Evolutionary conservation across 2,797 vertebrate species (phyloP).

Genomic region (Fistularia tabacaria): DNA sequence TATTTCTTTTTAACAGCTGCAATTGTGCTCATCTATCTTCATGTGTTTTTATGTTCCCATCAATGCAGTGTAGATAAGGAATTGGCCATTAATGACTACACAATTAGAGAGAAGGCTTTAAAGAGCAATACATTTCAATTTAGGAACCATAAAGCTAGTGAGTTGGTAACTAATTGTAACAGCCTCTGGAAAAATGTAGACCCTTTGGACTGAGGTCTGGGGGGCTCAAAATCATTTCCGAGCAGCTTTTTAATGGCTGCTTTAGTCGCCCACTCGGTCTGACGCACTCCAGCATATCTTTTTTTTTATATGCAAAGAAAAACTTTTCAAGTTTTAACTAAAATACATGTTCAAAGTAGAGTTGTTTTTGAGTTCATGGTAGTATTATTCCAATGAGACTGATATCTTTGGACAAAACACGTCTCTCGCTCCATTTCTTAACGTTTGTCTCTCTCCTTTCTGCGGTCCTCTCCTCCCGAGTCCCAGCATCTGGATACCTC

Average conservation of each 20-base stretch:
- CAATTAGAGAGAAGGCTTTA: conserved; percentile 68
- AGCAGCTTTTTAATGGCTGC: conserved; percentile 86
- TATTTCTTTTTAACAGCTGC: conserved; percentile 31
- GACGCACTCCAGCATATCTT: conserved; percentile 38
- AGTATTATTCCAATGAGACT: conserved; percentile 48
- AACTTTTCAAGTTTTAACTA: conserved; percentile 57
- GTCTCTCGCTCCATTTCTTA: conserved; percentile 59
- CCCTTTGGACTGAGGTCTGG: conserved; percentile 78
- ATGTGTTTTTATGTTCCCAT: conserved; percentile 64
- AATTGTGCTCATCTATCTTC: conserved; percentile 53
- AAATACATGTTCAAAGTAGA: conserved; percentile 25
- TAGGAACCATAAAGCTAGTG: conserved; percentile 68
- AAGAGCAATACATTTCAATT: conserved; percentile 70
- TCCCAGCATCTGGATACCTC: conserved; percentile 66
- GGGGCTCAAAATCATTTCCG: conserved; percentile 90
- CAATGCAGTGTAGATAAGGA: conserved; percentile 62
- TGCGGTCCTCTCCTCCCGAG: conserved; percentile 30
- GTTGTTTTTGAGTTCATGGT: conserved; percentile 46
- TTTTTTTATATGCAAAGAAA: conserved; percentile 24
- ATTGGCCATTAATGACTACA: conserved; percentile 66
- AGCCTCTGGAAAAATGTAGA: conserved; percentile 52
- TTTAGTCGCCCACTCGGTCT: conserved; percentile 46
- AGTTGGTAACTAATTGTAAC: conserved; percentile 66
- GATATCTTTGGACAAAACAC: conserved; percentile 62
- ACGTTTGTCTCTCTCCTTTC: conserved; percentile 40